Percentiles rank a stretch among this genome's conserved stretches.
These are phyloP conservation scores for Apomyelois bistriatella DNA, from an alignment of 2,888 invertebrate species.

Conservation along the genomic window DNA sequence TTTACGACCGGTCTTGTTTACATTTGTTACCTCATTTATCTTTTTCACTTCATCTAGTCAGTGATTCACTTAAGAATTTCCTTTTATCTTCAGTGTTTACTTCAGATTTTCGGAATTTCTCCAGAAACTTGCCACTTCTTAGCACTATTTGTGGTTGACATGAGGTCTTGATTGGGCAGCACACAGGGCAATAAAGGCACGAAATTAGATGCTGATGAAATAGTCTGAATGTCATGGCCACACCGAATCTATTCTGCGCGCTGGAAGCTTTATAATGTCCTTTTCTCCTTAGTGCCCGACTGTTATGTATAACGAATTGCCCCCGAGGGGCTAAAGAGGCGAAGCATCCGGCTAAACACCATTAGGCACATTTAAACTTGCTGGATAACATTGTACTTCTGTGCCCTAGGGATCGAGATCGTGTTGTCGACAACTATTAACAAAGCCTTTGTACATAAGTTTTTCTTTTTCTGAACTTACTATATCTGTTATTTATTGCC, in stretches of 20 bases:
- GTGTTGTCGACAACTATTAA: not conserved
- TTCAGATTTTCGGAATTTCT: too few species aligned
- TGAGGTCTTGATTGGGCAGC: too few species aligned
- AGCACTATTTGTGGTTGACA: too few species aligned
- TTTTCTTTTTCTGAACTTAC: too few species aligned
- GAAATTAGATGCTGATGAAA: too few species aligned
- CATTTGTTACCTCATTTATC: not conserved
- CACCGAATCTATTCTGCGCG: not conserved
- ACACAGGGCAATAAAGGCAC: too few species aligned
- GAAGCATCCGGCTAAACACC: not conserved
- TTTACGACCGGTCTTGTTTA: constrained; percentile 1
- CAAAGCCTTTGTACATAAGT: too few species aligned
- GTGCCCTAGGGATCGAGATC: not conserved
- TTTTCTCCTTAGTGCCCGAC: not conserved
- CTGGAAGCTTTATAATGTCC: not conserved
- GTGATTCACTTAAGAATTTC: not conserved
- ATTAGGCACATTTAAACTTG: constrained; percentile 11
- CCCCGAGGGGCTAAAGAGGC: not conserved
- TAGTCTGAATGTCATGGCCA: not conserved
- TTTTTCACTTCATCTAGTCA: not conserved
- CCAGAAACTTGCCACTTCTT: too few species aligned
- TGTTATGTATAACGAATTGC: not conserved
- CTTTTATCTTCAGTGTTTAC: not conserved
- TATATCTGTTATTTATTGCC: too few species aligned
- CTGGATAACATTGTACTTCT: not conserved